Conservation (phyloP, 2,888 invertebrate genomes). For the Rhogogaster chlorosoma region DNA sequence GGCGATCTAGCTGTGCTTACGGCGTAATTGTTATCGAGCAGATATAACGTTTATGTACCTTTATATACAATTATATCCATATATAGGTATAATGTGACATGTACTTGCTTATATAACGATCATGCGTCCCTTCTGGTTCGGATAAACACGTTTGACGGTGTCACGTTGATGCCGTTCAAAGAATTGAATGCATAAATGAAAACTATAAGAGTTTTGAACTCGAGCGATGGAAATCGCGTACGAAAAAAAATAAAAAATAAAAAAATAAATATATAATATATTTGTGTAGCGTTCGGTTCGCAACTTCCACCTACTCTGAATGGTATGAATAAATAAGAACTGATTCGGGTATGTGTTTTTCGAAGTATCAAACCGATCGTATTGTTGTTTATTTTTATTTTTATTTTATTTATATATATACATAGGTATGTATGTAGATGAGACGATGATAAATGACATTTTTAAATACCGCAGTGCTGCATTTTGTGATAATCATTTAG, state of each 20-base stretch:
- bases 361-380: conserved; percentile 42
- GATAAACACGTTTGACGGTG: background rate
- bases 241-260: background rate
- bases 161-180: background rate
- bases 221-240: background rate
- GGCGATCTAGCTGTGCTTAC: background rate
- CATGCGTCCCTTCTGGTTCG: conserved; percentile 1
- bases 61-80: background rate
- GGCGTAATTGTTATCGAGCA: conserved; percentile 8
- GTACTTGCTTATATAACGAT: background rate
- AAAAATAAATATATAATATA: background rate
- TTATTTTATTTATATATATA: background rate
- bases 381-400: background rate
- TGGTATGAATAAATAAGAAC: background rate
- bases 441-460: conserved; percentile 15
- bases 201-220: background rate
- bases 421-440: background rate
- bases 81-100: background rate
- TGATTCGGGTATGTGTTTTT: conserved; percentile 32
- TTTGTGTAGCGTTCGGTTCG: conserved; percentile 24
- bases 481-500: conserved; percentile 42
- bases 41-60: background rate
- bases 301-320: conserved; percentile 27
- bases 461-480: conserved; percentile 3
- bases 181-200: background rate